phyloP scores from a whole-genome alignment of 2,797 vertebrate species.

The Poecile montanus region DNA sequence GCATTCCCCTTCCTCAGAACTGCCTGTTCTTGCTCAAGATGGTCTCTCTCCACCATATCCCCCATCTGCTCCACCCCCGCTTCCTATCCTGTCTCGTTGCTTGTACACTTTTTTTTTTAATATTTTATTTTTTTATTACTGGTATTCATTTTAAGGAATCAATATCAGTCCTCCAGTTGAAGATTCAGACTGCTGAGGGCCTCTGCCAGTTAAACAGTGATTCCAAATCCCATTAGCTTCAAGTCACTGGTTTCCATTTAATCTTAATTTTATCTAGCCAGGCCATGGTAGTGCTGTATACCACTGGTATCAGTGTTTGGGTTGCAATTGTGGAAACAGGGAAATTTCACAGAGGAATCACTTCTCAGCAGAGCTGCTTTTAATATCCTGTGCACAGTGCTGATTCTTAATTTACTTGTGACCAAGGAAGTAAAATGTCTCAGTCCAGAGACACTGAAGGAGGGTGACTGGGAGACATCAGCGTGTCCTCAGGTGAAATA shows the following conservation, averaged over 20 bases:
- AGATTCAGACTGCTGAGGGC: neutral
- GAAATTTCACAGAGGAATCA: neutral
- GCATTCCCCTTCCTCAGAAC: constrained; percentile 53
- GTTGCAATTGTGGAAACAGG: neutral
- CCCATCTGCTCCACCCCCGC: constrained; percentile 62
- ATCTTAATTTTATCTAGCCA: neutral
- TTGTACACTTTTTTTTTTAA: neutral
- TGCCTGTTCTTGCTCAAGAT: constrained; percentile 65
- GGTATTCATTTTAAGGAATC: constrained; percentile 17
- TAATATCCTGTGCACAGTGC: neutral
- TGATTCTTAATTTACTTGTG: neutral
- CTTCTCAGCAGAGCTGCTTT: neutral
- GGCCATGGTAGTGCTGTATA: neutral
- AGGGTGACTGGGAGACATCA: neutral
- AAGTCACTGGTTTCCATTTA: neutral
- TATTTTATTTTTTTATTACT: constrained; percentile 19
- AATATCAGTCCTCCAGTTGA: neutral
- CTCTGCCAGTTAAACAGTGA: neutral
- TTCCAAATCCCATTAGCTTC: neutral
- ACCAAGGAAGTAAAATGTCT: neutral
- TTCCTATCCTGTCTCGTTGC: constrained; percentile 47
- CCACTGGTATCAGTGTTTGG: fast-evolving
- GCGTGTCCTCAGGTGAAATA: neutral
- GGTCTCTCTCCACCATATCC: constrained; percentile 41
- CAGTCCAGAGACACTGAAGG: neutral